phyloP scores from a whole-genome alignment of 2,113 vertebrate species.

The Sarotherodon lohbergeri region DNA sequence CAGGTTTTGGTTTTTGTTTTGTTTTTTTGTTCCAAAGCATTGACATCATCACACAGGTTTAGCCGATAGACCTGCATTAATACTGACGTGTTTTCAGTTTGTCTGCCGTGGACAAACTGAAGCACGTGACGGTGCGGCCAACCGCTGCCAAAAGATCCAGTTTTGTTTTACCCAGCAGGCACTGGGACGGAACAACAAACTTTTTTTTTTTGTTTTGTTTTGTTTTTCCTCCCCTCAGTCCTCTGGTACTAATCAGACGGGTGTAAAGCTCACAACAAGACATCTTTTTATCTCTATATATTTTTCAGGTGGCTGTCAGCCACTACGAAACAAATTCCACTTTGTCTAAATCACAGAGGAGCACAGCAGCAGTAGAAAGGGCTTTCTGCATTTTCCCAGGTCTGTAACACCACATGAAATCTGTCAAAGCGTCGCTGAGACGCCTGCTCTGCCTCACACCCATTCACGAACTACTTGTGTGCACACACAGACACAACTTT shows the following conservation, averaged over 20 bases:
- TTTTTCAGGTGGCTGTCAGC: neutral
- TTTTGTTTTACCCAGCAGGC: slow-evolving; percentile 45
- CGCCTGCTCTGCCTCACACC: slow-evolving; percentile 1
- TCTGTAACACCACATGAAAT: neutral
- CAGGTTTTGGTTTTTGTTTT: neutral
- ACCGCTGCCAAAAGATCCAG: neutral
- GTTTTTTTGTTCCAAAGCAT: neutral
- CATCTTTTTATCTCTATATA: neutral
- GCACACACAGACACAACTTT: slow-evolving; percentile 28
- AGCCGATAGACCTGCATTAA: neutral
- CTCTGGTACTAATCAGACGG: neutral
- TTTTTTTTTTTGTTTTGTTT: neutral
- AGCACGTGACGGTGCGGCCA: neutral
- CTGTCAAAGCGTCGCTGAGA: slow-evolving; percentile 18
- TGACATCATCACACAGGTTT: neutral
- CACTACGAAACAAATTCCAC: neutral
- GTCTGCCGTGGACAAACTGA: neutral
- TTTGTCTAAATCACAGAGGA: neutral
- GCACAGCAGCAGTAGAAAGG: slow-evolving; percentile 39
- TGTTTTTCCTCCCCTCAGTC: neutral
- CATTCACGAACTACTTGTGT: slow-evolving; percentile 30
- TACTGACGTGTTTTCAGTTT: neutral
- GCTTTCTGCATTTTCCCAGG: slow-evolving; percentile 15
- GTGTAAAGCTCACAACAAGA: neutral
- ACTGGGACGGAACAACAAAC: slow-evolving; percentile 3